A percentile compares a stretch with the other conserved stretches of the same genome.
These are phyloP conservation scores for Anthophora plumipes DNA, from an alignment of 2,888 invertebrate species.

Conservation along the genomic window DNA sequence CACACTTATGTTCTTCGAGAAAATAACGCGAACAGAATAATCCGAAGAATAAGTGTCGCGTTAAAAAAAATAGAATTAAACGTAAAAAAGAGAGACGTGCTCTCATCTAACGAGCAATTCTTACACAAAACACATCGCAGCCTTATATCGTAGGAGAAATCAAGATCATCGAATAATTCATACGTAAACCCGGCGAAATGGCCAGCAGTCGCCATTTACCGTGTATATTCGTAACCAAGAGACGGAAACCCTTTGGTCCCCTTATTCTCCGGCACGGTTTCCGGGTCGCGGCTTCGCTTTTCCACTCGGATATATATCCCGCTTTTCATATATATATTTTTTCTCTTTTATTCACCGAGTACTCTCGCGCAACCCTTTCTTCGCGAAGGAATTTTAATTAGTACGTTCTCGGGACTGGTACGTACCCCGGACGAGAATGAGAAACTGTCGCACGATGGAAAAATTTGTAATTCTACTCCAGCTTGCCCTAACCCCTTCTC, in stretches of 20 bases:
- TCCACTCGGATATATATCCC: constrained; percentile 9
- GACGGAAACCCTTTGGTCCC: neutral
- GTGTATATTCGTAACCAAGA: neutral
- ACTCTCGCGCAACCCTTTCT: constrained; percentile 27
- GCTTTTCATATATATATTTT: constrained; percentile 17
- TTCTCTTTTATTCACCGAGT: neutral
- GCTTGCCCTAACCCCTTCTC: neutral
- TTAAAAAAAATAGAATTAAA: too few relatives aligned
- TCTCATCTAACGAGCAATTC: too few relatives aligned
- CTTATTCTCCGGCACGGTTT: constrained; percentile 20
- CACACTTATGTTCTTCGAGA: too few relatives aligned
- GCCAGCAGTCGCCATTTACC: neutral
- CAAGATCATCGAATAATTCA: neutral
- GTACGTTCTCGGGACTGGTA: constrained; percentile 33
- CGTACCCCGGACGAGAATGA: constrained; percentile 34
- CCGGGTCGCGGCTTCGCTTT: constrained; percentile 12
- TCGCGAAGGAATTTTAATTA: constrained; percentile 61
- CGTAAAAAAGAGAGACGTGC: too few relatives aligned
- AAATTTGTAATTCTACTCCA: constrained; percentile 46
- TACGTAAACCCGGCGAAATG: neutral
- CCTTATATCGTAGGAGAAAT: neutral
- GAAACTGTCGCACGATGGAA: constrained; percentile 43
- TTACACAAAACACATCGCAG: too few relatives aligned
- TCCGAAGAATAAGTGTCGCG: too few relatives aligned
- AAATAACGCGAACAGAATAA: too few relatives aligned